Evolutionary conservation across 2,113 vertebrate species (phyloP), one percentile per base, ranked within the genome.

Genomic region (Bufo gargarizans): DNA sequence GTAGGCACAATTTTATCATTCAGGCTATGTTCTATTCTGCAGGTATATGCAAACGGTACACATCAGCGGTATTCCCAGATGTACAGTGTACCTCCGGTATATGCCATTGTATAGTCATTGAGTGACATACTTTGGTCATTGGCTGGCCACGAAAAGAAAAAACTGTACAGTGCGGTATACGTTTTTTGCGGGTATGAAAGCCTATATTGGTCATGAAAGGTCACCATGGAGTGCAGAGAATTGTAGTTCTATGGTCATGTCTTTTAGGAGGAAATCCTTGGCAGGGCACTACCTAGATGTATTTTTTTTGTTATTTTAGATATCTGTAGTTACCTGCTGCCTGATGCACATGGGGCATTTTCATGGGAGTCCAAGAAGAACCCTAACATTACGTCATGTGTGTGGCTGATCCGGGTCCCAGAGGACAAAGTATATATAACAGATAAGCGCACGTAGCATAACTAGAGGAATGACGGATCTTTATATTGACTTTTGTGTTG

Each of bases 371-470:
- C 83, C 56, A 81, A 55, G 7, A 50, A 50, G 58, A 20, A 69
- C 47, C 77, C 76, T 4, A 86, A 85, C 55, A 72, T 53, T 22
- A 86, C 88, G 11, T 20, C 12, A 6, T 89, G 88, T 81, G 55
- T 74, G 20, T 89, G 76, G 82, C 43, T 86, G 47, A 89, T 89
- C 77, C 88, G 84, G 14, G 77, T 89, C 14, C 88, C 88, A 63
- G 74, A 85, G 19, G 88, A 58, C 76, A 89, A 86, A 84, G 88
- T 89, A 89, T 3, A 12, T 58, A 58, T 58, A 12, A 13, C 56
- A 58, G 53, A 53, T 6, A 53, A 53, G 5, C 53, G 20, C 8
- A 3, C 10, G 20, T 67, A 67, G 61, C 4, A 67, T 13, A 3
- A 3, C 63, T 33, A 67, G 59, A 65, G 20, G 17, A 19, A 61